Percentiles rank a stretch among this genome's conserved stretches.
These are phyloP conservation scores for Beroe forskalii DNA, from an alignment of 37 sponge, comb jelly and placozoan species.

Conservation along the genomic window DNA sequence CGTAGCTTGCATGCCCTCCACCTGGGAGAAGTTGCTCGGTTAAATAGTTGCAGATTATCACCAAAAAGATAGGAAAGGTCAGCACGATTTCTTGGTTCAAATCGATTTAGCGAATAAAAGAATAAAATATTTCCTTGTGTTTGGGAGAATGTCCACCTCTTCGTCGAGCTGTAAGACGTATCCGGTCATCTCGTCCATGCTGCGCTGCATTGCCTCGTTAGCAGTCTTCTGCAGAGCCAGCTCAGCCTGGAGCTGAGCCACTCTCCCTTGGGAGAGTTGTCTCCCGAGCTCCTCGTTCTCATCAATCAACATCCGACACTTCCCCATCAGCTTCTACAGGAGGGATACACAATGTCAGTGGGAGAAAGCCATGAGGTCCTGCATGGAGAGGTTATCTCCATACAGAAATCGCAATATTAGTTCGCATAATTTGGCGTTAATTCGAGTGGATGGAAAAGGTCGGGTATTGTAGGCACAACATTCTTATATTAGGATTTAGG, in stretches of 20 bases:
- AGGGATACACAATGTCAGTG: background rate
- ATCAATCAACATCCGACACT: conserved; percentile 82
- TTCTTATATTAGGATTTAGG: no score
- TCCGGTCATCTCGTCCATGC: conserved; percentile 75
- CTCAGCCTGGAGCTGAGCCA: conserved; percentile 89
- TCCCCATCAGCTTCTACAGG: conserved; percentile 83
- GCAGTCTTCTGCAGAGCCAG: conserved; percentile 86
- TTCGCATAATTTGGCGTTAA: no score
- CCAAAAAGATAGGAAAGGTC: no score
- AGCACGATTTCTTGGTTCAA: no score
- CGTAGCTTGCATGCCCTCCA: conserved; percentile 73
- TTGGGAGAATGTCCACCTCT: conserved; percentile 59
- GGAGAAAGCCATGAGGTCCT: no score
- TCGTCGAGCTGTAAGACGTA: conserved; percentile 86
- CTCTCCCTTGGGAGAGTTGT: conserved; percentile 91
- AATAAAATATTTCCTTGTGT: background rate
- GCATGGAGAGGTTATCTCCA: no score
- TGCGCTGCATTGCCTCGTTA: conserved; percentile 75
- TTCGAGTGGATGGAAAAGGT: no score
- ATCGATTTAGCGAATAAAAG: background rate
- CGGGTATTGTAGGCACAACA: no score
- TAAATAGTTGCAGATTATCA: no score
- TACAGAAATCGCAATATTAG: no score
- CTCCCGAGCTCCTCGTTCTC: conserved; percentile 94
- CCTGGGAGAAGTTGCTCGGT: conserved; percentile 38